Percentiles rank a stretch among this genome's conserved stretches.
Conservation (phyloP, 2,888 invertebrate genomes). For the Phalera bucephala region DNA sequence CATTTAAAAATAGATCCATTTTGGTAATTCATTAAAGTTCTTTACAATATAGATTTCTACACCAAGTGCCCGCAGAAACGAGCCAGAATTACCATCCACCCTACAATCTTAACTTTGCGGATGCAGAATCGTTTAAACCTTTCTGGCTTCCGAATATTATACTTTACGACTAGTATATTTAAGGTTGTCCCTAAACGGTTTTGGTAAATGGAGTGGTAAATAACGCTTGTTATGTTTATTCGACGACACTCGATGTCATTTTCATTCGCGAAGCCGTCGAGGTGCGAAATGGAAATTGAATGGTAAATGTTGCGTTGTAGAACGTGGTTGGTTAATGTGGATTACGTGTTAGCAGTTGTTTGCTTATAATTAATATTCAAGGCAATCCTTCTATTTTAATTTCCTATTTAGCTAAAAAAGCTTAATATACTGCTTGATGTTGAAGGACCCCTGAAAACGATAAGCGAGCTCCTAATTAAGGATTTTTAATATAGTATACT, state of each 20-base stretch:
- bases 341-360: not conserved
- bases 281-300: conserved; percentile 40
- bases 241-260: conserved; percentile 32
- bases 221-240: conserved; percentile 19
- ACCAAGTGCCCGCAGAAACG: conserved; percentile 8
- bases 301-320: conserved; percentile 23
- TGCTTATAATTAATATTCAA: not conserved
- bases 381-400: not conserved
- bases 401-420: too few relatives aligned
- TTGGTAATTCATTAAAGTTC: conserved; percentile 1
- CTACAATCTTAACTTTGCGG: conserved; percentile 9
- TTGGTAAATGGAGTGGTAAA: not conserved
- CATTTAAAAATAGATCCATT: not conserved
- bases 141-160: conserved; percentile 3
- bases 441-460: too few relatives aligned
- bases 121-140: not conserved
- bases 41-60: conserved; percentile 7
- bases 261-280: conserved; percentile 29
- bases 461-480: too few relatives aligned
- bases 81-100: conserved; percentile 18
- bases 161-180: not conserved
- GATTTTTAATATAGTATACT: too few relatives aligned
- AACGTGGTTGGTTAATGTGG: conserved; percentile 13
- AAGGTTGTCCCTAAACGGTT: conserved; percentile 6
- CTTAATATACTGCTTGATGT: too few relatives aligned